Percentiles rank a stretch among this genome's conserved stretches.
Evolutionary conservation across 2,888 invertebrate species (phyloP).

Genomic region (Polia nebulosa): DNA sequence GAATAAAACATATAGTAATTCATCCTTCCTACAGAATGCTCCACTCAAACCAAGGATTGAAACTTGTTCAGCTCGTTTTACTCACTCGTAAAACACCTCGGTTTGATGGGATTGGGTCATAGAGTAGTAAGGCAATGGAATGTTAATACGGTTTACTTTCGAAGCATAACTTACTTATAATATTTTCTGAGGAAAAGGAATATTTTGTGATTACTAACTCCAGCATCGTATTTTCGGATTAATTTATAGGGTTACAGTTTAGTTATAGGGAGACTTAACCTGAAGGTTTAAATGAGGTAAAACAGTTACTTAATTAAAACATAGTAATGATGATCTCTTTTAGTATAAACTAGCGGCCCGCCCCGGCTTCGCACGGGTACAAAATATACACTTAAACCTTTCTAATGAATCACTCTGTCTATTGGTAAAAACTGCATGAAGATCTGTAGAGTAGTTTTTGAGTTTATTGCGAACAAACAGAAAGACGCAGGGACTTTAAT

Average conservation of each 20-base stretch:
- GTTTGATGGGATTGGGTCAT: constrained; percentile 11
- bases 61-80: constrained; percentile 58
- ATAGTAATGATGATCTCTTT: neutral
- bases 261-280: neutral
- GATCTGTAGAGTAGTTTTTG: too few relatives aligned
- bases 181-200: neutral
- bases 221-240: neutral
- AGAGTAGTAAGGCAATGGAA: constrained; percentile 26
- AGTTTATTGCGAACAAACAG: too few relatives aligned
- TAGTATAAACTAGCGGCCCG: too few relatives aligned
- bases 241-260: neutral
- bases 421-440: too few relatives aligned
- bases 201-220: neutral
- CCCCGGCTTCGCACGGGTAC: too few relatives aligned
- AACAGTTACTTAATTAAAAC: neutral
- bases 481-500: too few relatives aligned
- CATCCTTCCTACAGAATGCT: constrained; percentile 7
- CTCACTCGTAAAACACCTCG: constrained; percentile 53
- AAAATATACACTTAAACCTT: too few relatives aligned
- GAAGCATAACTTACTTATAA: neutral
- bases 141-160: neutral
- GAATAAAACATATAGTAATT: constrained; percentile 8
- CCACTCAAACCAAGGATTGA: constrained; percentile 32
- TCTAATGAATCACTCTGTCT: too few relatives aligned
- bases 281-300: neutral